phyloP scores from a whole-genome alignment of 2,888 invertebrate genomes.

The Quadroppia sp. region DNA sequence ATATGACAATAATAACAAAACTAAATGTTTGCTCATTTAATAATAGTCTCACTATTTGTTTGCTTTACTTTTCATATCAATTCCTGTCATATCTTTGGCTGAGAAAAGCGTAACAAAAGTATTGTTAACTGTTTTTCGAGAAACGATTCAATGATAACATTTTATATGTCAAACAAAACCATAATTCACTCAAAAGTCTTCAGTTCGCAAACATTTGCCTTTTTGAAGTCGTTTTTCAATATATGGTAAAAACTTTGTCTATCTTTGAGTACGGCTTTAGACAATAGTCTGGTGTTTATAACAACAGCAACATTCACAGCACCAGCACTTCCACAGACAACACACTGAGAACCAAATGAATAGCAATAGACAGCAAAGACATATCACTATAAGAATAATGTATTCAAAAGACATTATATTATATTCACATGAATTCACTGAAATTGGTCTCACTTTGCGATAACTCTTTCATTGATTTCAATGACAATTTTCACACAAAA shows the following conservation, averaged over 20 bases:
- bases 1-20: conserved; percentile 25
- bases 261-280: not conserved
- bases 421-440: no score
- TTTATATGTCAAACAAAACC: no score
- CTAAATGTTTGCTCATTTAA: conserved; percentile 27
- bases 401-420: not conserved
- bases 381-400: conserved; percentile 1
- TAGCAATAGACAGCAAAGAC: not conserved
- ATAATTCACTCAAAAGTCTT: no score
- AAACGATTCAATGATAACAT: no score
- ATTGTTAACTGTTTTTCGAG: not conserved
- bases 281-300: not conserved
- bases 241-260: no score
- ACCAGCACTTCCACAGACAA: conserved; percentile 18
- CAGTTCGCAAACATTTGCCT: no score
- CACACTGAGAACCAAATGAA: conserved; percentile 24
- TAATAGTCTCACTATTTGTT: not conserved
- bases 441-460: no score
- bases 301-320: conserved; percentile 28
- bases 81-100: not conserved
- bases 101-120: not conserved
- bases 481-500: no score
- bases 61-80: not conserved
- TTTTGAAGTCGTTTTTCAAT: no score
- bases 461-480: no score